Percentiles rank a stretch among this genome's conserved stretches.
phyloP scores from a whole-genome alignment of 2,797 vertebrate genomes.

The Lutjanus campechanus region DNA sequence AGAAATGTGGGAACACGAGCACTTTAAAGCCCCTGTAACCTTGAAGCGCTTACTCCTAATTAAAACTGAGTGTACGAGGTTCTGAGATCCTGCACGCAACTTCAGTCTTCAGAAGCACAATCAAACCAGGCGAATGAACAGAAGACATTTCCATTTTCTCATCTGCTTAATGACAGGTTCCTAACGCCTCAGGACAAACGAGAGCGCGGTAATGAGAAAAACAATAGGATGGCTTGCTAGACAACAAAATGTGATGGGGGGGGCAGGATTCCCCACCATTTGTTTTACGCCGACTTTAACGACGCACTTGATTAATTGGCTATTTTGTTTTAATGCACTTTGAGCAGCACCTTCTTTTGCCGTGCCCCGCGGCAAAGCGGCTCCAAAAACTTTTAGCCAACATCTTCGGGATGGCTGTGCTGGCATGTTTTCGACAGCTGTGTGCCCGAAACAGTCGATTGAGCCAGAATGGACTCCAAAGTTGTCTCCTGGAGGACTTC shows the following conservation, averaged over 20 bases:
- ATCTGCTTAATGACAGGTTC: slow-evolving; percentile 74
- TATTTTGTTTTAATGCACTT: slow-evolving; percentile 60
- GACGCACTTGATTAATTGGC: slow-evolving; percentile 76
- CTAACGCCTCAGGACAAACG: slow-evolving; percentile 71
- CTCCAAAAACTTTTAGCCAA: slow-evolving; percentile 56
- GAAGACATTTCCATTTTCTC: slow-evolving; percentile 73
- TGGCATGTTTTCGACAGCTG: slow-evolving; percentile 37
- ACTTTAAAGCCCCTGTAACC: slow-evolving; percentile 61
- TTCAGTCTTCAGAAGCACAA: slow-evolving; percentile 50
- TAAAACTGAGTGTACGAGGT: slow-evolving; percentile 61
- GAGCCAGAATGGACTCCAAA: slow-evolving; percentile 43
- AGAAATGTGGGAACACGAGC: slow-evolving; percentile 57
- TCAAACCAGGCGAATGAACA: slow-evolving; percentile 63
- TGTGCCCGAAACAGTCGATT: slow-evolving; percentile 38
- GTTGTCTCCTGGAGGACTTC: slow-evolving; percentile 50
- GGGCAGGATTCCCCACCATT: slow-evolving; percentile 61
- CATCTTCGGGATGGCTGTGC: neutral
- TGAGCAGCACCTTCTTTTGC: slow-evolving; percentile 32
- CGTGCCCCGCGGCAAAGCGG: slow-evolving; percentile 35
- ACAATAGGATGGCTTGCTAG: slow-evolving; percentile 74
- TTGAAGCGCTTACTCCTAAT: slow-evolving; percentile 69
- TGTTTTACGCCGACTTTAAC: slow-evolving; percentile 72
- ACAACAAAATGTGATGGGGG: slow-evolving; percentile 66
- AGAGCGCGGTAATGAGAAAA: slow-evolving; percentile 77
- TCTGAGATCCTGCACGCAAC: slow-evolving; percentile 38